Evolutionary conservation across 2,888 invertebrate genomes (phyloP).

Genomic region (Diaphora mendica): DNA sequence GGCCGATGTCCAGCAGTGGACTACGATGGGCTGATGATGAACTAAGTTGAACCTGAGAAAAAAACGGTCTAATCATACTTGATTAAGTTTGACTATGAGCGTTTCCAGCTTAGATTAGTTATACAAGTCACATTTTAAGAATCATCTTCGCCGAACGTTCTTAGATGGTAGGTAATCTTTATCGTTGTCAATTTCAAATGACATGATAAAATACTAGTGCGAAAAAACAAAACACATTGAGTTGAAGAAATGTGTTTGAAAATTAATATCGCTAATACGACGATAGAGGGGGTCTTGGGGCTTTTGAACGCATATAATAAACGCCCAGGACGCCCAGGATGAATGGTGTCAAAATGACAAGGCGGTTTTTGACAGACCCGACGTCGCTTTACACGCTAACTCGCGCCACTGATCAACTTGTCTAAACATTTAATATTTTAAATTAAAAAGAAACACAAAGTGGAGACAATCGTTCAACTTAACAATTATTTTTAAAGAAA

Average conservation of each 20-base stretch:
- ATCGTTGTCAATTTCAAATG: background rate
- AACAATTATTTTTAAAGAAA: background rate
- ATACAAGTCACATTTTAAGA: too few species aligned
- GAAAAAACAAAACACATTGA: slow-evolving; percentile 61
- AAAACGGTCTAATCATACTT: background rate
- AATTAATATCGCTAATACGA: slow-evolving; percentile 43
- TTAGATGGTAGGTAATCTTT: background rate
- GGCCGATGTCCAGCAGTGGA: too few species aligned
- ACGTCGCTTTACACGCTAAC: slow-evolving; percentile 57
- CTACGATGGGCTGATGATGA: too few species aligned
- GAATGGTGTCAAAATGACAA: slow-evolving; percentile 85
- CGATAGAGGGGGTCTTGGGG: slow-evolving; percentile 35
- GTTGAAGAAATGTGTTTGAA: slow-evolving; percentile 21
- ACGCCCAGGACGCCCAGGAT: slow-evolving; percentile 74
- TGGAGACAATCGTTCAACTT: background rate
- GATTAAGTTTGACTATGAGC: too few species aligned
- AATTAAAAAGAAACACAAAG: background rate
- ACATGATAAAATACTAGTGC: slow-evolving; percentile 59
- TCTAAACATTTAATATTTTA: slow-evolving; percentile 32
- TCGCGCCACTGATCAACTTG: slow-evolving; percentile 40
- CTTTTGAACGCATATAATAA: slow-evolving; percentile 48
- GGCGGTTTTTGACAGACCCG: slow-evolving; percentile 70
- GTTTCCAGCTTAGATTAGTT: too few species aligned
- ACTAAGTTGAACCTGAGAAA: too few species aligned
- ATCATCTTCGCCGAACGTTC: too few species aligned